These are phyloP conservation scores for Perccottus glenii DNA, from an alignment of 2,113 vertebrate species.

Conservation along the genomic window DNA sequence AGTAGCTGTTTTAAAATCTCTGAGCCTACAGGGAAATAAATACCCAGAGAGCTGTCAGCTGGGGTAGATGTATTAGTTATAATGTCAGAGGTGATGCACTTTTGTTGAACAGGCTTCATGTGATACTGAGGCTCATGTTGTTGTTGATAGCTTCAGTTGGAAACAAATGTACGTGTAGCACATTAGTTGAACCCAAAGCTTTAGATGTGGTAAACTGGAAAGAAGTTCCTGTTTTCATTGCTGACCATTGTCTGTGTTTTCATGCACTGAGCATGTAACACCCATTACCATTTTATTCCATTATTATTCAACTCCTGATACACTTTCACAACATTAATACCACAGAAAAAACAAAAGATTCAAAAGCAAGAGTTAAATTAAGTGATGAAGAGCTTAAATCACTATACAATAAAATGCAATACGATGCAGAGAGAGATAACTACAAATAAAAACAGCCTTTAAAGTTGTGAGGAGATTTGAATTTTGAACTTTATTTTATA, in stretches of 20 bases:
- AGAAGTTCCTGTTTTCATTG: conserved; percentile 48
- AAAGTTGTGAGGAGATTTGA: no score
- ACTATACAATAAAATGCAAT: no score
- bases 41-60: neutral
- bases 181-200: conserved; percentile 4
- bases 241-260: neutral
- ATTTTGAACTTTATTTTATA: no score
- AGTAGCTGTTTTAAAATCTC: conserved; percentile 22
- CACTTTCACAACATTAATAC: no score
- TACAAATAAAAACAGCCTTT: no score
- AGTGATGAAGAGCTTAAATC: no score
- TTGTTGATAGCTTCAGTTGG: neutral
- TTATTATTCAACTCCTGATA: no score
- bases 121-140: conserved; percentile 1
- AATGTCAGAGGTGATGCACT: conserved; percentile 1
- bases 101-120: neutral
- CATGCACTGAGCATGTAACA: neutral
- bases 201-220: conserved; percentile 13
- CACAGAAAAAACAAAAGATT: no score
- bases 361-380: no score
- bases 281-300: no score
- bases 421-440: no score
- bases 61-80: neutral
- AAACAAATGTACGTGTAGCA: conserved; percentile 13
- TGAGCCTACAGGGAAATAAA: conserved; percentile 10